A percentile compares a stretch with the other conserved stretches of the same genome.
Conservation (phyloP, 2,888 invertebrate species). For the Eueremaeus valkanovi region DNA sequence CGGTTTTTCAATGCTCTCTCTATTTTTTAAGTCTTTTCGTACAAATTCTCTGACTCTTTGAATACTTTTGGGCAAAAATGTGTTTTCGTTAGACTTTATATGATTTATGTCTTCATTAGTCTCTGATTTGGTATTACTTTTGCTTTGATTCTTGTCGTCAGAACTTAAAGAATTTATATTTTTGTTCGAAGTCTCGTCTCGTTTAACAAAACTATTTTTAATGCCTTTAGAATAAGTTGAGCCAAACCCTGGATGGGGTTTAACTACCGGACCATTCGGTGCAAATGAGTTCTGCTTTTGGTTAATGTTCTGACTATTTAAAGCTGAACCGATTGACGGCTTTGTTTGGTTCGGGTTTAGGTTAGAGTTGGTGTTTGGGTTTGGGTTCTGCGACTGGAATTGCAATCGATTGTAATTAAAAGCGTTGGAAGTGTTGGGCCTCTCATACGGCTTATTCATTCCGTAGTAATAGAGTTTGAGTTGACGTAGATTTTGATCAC, state of each 20-base stretch:
- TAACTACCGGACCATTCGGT: neutral
- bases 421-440: neutral
- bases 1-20: neutral
- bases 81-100: conserved; percentile 5
- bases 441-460: conserved; percentile 24
- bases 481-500: conserved; percentile 34
- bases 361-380: too few relatives aligned
- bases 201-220: too few relatives aligned
- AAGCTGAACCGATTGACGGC: neutral
- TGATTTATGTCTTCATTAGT: neutral
- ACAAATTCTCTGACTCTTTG: conserved; percentile 9
- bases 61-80: conserved; percentile 22
- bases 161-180: neutral
- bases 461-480: conserved; percentile 21
- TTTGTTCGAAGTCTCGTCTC: neutral
- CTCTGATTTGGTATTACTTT: neutral
- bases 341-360: neutral
- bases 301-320: conserved; percentile 14
- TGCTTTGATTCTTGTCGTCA: neutral
- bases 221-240: neutral
- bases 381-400: neutral
- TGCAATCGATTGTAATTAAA: conserved; percentile 1
- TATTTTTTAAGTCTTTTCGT: neutral
- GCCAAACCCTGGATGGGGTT: neutral
- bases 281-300: neutral